Percentiles rank a stretch among this genome's conserved stretches.
Evolutionary conservation across 23 tunicate species (phyloP).

Genomic region (Corella eumyota): DNA sequence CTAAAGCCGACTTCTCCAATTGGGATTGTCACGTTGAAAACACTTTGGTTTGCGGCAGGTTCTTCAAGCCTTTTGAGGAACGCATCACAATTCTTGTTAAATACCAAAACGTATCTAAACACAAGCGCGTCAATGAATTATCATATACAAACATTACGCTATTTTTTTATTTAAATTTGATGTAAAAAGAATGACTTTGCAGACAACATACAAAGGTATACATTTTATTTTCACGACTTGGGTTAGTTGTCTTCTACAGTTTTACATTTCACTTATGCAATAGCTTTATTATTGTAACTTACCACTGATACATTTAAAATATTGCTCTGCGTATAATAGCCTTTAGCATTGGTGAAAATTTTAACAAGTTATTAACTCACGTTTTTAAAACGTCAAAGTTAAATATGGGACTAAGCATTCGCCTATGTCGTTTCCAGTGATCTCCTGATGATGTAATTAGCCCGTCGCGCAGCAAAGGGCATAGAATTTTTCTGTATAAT

Average conservation of each 20-base stretch:
- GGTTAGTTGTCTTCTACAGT: not conserved
- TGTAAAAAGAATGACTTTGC: too few species aligned
- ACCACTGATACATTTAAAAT: too few species aligned
- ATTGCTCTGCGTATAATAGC: too few species aligned
- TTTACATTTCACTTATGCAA: not conserved
- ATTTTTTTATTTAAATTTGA: too few species aligned
- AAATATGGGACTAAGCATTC: not conserved
- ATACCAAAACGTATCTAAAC: not conserved
- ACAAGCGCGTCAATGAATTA: too few species aligned
- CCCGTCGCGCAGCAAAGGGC: not conserved
- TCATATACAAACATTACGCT: too few species aligned
- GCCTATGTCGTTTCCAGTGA: conserved; percentile 5
- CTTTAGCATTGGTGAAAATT: too few species aligned
- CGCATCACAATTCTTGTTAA: not conserved
- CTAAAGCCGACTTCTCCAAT: not conserved
- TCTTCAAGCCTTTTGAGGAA: not conserved
- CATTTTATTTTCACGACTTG: not conserved
- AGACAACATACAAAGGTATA: too few species aligned
- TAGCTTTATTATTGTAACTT: too few species aligned
- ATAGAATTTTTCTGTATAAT: not conserved
- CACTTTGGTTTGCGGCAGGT: not conserved
- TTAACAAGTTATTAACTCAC: too few species aligned
- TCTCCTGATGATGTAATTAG: not conserved
- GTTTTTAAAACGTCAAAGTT: conserved; percentile 4
- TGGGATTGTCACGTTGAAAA: not conserved